Base-by-base conservation (phyloP, 2,113 vertebrate species). In the Blennius ocellaris region DNA sequence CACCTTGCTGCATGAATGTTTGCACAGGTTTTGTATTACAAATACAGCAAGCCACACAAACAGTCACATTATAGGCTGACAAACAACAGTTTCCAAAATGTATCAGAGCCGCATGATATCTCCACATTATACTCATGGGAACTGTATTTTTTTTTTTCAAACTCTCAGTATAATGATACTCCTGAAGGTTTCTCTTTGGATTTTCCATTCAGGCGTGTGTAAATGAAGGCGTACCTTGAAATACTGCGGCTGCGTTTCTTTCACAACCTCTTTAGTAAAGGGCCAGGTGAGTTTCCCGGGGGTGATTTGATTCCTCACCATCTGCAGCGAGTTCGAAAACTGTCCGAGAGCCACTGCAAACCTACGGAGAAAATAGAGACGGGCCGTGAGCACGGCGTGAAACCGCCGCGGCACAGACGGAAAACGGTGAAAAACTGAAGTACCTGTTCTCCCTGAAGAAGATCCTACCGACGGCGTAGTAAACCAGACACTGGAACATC, bases 281-380 rank as follows among this genome's bases (percentile, higher is more conserved):
- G 97, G 98, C 97, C 98, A 99, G 6, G 94, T 97, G 69, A 98
- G 90, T 74, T 96, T 94, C 39, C 94, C 96, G 47, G 96, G 96
- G 3, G 94, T 92, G 76, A 96, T 94, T 50, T 85, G 93, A 71
- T 74, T 94, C 73, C 91, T 94, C 44, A 97, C 84, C 92, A 97
- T 94, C 36, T 93, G 92, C 81, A 93, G 87, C 0, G 97, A 94
- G 63, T 93, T 94, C 58, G 90, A 77, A 73, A 99, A 99, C 12
- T 96, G 92, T 57, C 90, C 72, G 0, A 96, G 91, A 3, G 98
- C 97, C 5, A 92, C 85, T 6, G 72, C 58, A 93, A 96, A 99
- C 48, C 98, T 99, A 66, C 1, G 12, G 30, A 3, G 40, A 21
- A 36, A 38, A 76, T 21, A 3, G 21, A 30, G 21, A 30, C 2